Base-by-base conservation (phyloP, 2,797 vertebrate genomes). In the Taenioides sp. region DNA sequence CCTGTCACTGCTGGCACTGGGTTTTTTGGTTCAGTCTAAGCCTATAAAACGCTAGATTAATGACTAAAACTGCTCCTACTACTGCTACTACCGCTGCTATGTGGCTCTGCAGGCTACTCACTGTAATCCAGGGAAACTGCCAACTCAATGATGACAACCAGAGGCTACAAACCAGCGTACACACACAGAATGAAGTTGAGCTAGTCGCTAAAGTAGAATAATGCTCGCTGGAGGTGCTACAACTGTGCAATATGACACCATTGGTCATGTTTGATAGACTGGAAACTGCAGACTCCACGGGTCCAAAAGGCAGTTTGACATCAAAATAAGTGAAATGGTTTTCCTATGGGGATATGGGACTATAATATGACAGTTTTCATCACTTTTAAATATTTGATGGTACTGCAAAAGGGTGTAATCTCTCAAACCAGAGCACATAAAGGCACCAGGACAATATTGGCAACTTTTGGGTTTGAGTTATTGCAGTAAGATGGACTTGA, bases 11-110 rank as follows among this genome's bases (percentile, higher is more conserved):
- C 78, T 81, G 79, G 78, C 18, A 17, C 63, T 74, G 85, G 84
- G 23, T 27, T 83, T 71, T n/a, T 77, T 58, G 72, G 80, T 78
- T 79, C 87, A 78, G 80, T 80, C 85, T 84, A 87, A 91, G 80
- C 86, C 83, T 86, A 80, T 91, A 86, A 84, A 85, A 89, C 47
- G 84, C 84, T 70, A 85, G 86, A 90, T 91, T 87, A 88, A 89
- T 82, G 79, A 79, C 81, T 81, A 80, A 79, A 80, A 80, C 58
- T 28, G 25, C 58, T 28, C 7, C 25, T 17, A 31, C 58, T 3
- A 4, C 27, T 18, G 17, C 58, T 31, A 9, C 82, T 74, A 73
- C 80, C 84, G 84, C 79, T 74, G 78, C 83, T 67, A 74, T 18
- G 65, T 68, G 67, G 78, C 83, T 81, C 85, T 80, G 67, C 69